Evolutionary conservation across 2,888 invertebrate species (phyloP), one percentile per base, ranked within the genome.

Genomic region (Pterobdella sp.): DNA sequence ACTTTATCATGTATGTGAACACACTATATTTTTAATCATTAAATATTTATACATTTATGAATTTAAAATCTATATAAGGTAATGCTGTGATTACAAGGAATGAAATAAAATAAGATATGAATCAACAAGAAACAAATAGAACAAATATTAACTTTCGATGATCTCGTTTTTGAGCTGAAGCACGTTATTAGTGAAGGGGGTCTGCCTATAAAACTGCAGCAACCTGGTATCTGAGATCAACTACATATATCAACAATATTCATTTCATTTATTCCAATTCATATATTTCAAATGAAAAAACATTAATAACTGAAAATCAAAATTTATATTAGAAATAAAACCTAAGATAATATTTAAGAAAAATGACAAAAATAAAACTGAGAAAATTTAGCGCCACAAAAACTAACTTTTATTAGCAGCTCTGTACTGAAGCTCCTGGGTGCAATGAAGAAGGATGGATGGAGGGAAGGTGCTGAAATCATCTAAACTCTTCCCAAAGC

Each of bases 161-260:
- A 84, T 80, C 35, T 79, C 78, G 31, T 81, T 85, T 79, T 87
- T 85, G 75, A 89, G 82, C 78, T 87, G 86, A 78, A 86, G 85
- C 73, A 88, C 86, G 79, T 87, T 87, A 78, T 88, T 88, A 67
- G 87, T 85, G 65, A 87, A 85, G 68, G 88, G 87, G 75, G 88
- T 87, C 72, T 87, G 87, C 79, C 88, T 86, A 81, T 90, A 90
- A 68, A 89, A 85, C 81, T 88, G 88, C 80, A 90, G 88, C 73
- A 90, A 84, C 83, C 89, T 89, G 1, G 79, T 79, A 68, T 80
- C 83, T 82, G 79, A 26, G 69, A 71, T 68, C 36, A 52, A 37
- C 31, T 72, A 67, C 7, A 37, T 35, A 42, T 49, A 31, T n/a
- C 26, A 71, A 29, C 14, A 22, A 26, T 52, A 63, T 0, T 52